Evolutionary conservation across 2,113 vertebrate species (phyloP).

Genomic region (Sylvia atricapilla): DNA sequence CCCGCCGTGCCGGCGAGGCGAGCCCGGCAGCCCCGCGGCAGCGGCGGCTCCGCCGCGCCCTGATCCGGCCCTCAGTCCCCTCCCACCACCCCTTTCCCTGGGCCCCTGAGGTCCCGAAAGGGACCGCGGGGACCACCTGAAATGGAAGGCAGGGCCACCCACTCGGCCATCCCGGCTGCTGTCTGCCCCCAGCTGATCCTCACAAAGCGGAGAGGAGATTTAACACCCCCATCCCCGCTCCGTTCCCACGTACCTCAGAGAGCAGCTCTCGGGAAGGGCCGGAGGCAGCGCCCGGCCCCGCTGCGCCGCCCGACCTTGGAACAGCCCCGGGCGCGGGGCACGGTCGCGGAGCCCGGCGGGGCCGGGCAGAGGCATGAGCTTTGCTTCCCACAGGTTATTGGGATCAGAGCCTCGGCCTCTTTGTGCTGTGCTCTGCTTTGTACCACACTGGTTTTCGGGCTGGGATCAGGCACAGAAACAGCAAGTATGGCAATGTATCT

Average conservation of each 20-base stretch:
- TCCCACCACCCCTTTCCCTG: conserved; percentile 60
- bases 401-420: not conserved
- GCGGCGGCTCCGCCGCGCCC: not conserved
- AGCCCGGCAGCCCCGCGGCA: not conserved
- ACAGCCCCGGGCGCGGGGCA: not conserved
- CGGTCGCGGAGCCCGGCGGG: not conserved
- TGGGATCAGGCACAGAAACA: not conserved
- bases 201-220: conserved; percentile 43
- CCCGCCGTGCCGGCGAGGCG: not conserved
- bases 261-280: conserved; percentile 7
- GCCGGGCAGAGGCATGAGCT: not conserved
- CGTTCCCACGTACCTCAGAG: conserved; percentile 64
- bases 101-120: conserved; percentile 68
- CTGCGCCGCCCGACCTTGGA: not conserved
- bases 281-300: not conserved
- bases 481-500: conserved; percentile 19
- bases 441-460: not conserved
- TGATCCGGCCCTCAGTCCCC: conserved; percentile 40
- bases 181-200: conserved; percentile 41
- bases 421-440: not conserved
- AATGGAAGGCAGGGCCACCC: conserved; percentile 70
- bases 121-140: conserved; percentile 70
- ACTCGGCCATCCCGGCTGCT: conserved; percentile 54
- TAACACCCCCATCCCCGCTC: not conserved
- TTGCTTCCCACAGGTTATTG: not conserved